Base-by-base conservation (phyloP, 2,888 invertebrate species). In the Eledona agricola region DNA sequence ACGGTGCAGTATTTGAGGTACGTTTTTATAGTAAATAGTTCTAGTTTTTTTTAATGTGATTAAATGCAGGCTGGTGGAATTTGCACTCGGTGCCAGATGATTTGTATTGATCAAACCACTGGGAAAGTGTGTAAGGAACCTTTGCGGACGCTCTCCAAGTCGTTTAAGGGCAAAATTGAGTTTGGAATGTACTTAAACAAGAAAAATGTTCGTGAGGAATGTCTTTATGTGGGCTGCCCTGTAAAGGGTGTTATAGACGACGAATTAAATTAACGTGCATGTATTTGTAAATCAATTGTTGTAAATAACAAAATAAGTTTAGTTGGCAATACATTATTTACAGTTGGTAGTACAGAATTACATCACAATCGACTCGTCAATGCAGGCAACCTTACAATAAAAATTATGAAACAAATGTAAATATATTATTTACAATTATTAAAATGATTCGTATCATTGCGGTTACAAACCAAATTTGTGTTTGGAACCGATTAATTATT, bases 31-130 rank as follows among this genome's bases (percentile, higher is more conserved):
- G n/a, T 5, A 16, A 15, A 7, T 29, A 20, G 7, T 37, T n/a
- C 4, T 22, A n/a, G n/a, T 6, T 10, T 51, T 37, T 35, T 49
- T 55, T 58, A 19, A 19, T 9, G 55, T 26, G 12, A 11, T 23
- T 17, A 15, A 28, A 51, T 22, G 31, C 77, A 91, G 87, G 85
- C 86, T 38, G 85, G 87, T 61, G 92, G 91, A 0, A 83, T 84
- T 25, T 97, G 96, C 70, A 87, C 86, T 1, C 83, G 97, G 43
- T 98, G 97, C 72, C 93, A 95, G 76, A 96, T 97, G 92, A 89
- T 98, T 51, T 96, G 96, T 72, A 89, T 96, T 54, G 89, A 97
- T 76, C 96, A 95, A 77, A 79, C 81, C 28, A 91, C 88, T 1
- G 94, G 93, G 0, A 79, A 84, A 59, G 90, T 87, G 67, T 89